Percentiles rank a stretch among this genome's conserved stretches.
phyloP scores from a whole-genome alignment of 2,888 invertebrate species.

The Automeris io region DNA sequence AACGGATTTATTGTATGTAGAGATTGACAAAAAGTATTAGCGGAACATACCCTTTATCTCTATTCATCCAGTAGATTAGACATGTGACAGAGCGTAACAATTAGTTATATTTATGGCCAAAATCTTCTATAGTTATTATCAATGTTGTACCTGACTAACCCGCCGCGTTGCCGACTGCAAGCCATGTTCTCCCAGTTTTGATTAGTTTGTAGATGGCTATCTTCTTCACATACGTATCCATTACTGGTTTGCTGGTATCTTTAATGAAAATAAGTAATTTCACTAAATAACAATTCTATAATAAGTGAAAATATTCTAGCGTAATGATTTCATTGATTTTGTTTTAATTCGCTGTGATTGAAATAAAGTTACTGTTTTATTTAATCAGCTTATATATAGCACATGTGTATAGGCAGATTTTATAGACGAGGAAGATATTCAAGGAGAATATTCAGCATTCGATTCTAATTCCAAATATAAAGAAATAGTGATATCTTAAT shows the following conservation, averaged over 20 bases:
- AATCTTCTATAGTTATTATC: constrained; percentile 37
- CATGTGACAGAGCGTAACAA: constrained; percentile 40
- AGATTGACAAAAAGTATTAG: not conserved
- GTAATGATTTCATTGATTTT: no score
- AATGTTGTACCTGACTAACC: constrained; percentile 64
- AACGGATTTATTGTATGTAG: no score
- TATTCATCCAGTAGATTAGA: constrained; percentile 37
- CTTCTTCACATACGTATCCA: constrained; percentile 28
- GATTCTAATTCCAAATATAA: no score
- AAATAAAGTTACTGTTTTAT: no score
- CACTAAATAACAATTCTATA: no score
- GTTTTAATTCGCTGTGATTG: no score
- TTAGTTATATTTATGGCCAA: constrained; percentile 52
- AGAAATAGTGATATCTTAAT: no score
- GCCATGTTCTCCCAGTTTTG: constrained; percentile 54
- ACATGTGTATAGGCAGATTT: no score
- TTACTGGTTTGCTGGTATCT: constrained; percentile 36
- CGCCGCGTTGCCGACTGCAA: constrained; percentile 60
- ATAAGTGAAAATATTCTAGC: no score
- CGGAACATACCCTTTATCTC: constrained; percentile 43
- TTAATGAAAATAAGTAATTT: not conserved
- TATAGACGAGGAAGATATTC: no score
- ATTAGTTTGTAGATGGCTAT: constrained; percentile 36
- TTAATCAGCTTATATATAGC: no score
- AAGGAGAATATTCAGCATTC: no score